Evolutionary conservation across 1,140 invertebrate species (phyloP), one percentile per base, ranked within the genome.

Genomic region (Helicoverpa zea): DNA sequence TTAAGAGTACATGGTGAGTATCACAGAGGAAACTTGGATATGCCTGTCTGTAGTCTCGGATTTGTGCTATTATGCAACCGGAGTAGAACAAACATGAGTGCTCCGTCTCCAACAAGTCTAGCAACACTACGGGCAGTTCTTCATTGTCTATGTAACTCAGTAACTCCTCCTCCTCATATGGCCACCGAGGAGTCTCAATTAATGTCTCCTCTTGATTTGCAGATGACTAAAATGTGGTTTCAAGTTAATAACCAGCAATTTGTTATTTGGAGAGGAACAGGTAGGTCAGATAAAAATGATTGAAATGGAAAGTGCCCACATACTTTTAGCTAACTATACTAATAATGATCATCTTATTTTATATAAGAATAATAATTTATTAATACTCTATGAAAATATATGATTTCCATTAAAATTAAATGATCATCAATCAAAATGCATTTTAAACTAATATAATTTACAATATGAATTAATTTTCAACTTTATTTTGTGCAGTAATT

Each of bases 41-140:
- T 81, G 96, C 96, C 93, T 98, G 97, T 84, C 98, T 96, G 91
- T 98, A 98, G 95, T 99, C 98, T 88, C 98, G 96, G 82, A 99
- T 96, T 96, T 99, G 98, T 82, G 97, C 97, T 88, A 99, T 98
- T 63, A 99, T 97, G 95, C 98, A 99, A 43, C 98, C 98, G 84
- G 97, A 97, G 90, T 99, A 98, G 95, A 98, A 99, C 23, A 99
- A 96, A 91, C 97, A 97, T 23, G 97, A 97, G 84, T 97, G 97
- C 86, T 97, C 97, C 75, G 97, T 96, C 89, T 98, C 98, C 61
- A 99, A 92, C 76, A 98, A 94, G 92, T 99, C 98, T 81, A 98
- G 96, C 47, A 99, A 95, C 86, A 97, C 96, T 76, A 98, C 97
- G 68, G 98, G 98, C 88, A 99, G 95, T 94, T 98, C 97, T 89